These are phyloP conservation scores for Smittia aterrima DNA, from an alignment of 2,888 invertebrate species.

Conservation along the genomic window DNA sequence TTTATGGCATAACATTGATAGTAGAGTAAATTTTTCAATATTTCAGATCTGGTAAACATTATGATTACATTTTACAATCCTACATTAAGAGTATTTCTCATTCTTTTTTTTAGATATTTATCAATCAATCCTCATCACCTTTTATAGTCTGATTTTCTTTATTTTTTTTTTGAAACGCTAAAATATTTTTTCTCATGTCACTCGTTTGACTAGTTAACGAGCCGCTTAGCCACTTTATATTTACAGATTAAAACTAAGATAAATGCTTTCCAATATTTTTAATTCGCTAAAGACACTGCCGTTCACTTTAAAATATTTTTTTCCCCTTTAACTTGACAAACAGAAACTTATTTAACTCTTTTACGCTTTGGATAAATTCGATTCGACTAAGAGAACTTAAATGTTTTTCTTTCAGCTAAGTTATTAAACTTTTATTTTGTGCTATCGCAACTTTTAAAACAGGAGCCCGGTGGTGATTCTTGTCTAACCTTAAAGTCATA, in stretches of 20 bases:
- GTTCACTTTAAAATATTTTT: background rate
- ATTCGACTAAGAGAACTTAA: no score
- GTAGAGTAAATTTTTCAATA: slow-evolving; percentile 9
- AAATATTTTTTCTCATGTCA: slow-evolving; percentile 9
- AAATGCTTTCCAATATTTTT: slow-evolving; percentile 1
- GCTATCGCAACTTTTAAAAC: no score
- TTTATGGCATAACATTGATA: slow-evolving; percentile 10
- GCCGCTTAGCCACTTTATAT: background rate
- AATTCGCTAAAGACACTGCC: slow-evolving; percentile 20
- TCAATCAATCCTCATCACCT: slow-evolving; percentile 11
- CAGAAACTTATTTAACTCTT: background rate
- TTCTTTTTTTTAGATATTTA: background rate
- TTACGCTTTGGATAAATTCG: no score
- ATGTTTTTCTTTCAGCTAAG: no score
- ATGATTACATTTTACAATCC: background rate
- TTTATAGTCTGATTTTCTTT: background rate
- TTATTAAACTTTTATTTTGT: no score
- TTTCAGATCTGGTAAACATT: background rate
- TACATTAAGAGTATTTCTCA: background rate
- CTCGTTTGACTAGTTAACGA: background rate
- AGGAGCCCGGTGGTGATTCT: no score
- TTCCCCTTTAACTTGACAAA: background rate
- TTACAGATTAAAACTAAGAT: slow-evolving; percentile 7
- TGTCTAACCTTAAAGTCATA: no score
- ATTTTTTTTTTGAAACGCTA: background rate